Conservation (phyloP, 2,797 vertebrate species). For the Anomalospiza imberbis region DNA sequence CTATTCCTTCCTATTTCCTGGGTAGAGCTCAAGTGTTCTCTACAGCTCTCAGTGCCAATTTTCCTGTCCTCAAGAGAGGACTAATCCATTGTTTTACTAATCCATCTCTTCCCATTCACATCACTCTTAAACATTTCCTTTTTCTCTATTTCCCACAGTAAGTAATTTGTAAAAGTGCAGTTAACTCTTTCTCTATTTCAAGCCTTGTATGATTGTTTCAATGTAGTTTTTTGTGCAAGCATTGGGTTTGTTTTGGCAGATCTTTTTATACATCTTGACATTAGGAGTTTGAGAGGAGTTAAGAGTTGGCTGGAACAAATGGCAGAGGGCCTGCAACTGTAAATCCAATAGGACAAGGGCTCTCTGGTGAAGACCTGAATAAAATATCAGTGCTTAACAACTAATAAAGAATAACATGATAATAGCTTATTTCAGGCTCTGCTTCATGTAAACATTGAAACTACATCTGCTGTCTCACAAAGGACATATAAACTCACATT, state of each 20-base stretch:
- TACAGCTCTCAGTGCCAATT: background rate
- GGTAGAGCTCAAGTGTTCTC: background rate
- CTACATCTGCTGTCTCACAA: background rate
- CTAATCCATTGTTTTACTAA: background rate
- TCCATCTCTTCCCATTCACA: background rate
- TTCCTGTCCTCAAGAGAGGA: background rate
- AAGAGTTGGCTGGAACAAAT: constrained; percentile 4
- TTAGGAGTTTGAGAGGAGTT: background rate
- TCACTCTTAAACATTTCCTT: background rate
- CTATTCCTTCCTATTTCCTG: background rate
- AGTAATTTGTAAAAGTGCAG: background rate
- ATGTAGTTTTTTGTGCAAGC: background rate
- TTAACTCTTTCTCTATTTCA: constrained; percentile 6
- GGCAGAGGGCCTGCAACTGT: background rate
- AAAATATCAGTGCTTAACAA: background rate
- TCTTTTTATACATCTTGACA: background rate
- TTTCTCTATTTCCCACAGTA: background rate
- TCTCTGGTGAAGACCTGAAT: background rate
- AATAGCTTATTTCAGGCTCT: background rate
- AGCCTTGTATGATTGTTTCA: background rate
- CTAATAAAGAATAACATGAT: background rate
- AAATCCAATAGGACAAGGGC: background rate
- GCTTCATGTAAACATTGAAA: background rate
- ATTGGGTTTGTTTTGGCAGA: background rate
- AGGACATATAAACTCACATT: background rate